Evolutionary conservation across 2,888 invertebrate species (phyloP), one percentile per base, ranked within the genome.

Genomic region (Rugalucina vietnamica): DNA sequence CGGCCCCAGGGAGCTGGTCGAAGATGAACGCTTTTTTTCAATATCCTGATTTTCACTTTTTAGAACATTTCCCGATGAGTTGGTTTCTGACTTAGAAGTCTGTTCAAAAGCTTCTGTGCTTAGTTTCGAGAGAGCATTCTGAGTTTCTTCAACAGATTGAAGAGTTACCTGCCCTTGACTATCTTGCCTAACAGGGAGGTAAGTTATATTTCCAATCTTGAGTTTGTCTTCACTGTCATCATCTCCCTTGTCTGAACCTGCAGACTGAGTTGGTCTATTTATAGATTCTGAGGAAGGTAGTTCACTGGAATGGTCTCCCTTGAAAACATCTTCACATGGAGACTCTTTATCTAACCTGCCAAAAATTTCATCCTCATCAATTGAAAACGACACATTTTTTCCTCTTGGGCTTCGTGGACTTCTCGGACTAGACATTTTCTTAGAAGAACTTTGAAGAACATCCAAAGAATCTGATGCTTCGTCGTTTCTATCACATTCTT

Each of bases 181-280:
- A 32, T 85, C 86, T 37, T 91, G 88, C 54, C 84, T 84, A n/a
- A 90, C 85, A n/a, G 91, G 90, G 18, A 91, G 79, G 76, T 91
- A 91, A n/a, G 90, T 88, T 71, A 89, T 90, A 75, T 81, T 91
- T 4, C 90, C 90, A 34, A 89, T 90, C 71, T 88, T 81, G 24
- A 82, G 65, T 80, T 87, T 79, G 21, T 65, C 32, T 34, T 32
- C 72, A 43, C 37, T 37, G 24, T 2, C 5, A 36, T 50, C 43
- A 21, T 65, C 71, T n/a, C 29, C 60, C 37, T 75, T 74, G 32
- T 21, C 73, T 5, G 24, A 12, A 50, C 27, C 72, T n/a, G n/a
- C n/a, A n/a, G n/a, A n/a, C n/a, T n/a, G n/a, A n/a, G n/a, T n/a
- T 27, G 3, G 49, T 21, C 10, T 27, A 14, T 21, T 73, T 29